Evolutionary conservation across 2,797 vertebrate species (phyloP), one percentile per base, ranked within the genome.

Genomic region (Euthynnus affinis): DNA sequence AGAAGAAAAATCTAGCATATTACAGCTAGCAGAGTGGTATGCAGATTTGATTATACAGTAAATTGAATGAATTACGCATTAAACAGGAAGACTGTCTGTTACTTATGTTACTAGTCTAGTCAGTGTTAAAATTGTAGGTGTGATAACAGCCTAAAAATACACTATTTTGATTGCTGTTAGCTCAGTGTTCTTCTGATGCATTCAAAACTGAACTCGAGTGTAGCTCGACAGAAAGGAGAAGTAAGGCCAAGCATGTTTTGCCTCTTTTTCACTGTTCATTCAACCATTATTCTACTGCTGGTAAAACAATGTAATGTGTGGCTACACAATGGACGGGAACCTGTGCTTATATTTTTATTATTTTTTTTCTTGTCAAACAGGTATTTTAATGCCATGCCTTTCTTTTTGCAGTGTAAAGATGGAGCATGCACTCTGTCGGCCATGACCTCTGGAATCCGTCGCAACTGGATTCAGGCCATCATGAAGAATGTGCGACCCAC

Each of bases 381-480:
- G 23, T 46, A 6, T 51, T 61, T 48, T 23, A 55, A 78, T 49
- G 10, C 51, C 65, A 48, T 80, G 34, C 63, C 62, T 83, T 44
- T 77, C 62, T 87, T 70, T 71, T 85, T 89, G 64, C 89, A 99
- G 98, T 98, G 97, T 9, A 98, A 98, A 90, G 97, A 97, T 79
- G 96, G 96, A 17, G 94, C 95, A 2, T 98, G 97, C 90, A 98
- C 96, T 2, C 94, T 99, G 83, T 99, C 98, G 0, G 98, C 98
- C 60, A 99, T 99, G 98, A 99, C 98, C 0, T 98, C 98, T 1
- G 98, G 98, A 77, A 99, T 99, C 91, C 97, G 98, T 3, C 95
- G 98, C 88, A 99, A 99, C 91, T 99, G 98, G 98, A 99, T 99
- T 88, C 98, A 99, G 92, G 98, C 98, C 84, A 97, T 99, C 86